Base-by-base conservation (phyloP, 2,113 vertebrate genomes). In the Cariama cristata region DNA sequence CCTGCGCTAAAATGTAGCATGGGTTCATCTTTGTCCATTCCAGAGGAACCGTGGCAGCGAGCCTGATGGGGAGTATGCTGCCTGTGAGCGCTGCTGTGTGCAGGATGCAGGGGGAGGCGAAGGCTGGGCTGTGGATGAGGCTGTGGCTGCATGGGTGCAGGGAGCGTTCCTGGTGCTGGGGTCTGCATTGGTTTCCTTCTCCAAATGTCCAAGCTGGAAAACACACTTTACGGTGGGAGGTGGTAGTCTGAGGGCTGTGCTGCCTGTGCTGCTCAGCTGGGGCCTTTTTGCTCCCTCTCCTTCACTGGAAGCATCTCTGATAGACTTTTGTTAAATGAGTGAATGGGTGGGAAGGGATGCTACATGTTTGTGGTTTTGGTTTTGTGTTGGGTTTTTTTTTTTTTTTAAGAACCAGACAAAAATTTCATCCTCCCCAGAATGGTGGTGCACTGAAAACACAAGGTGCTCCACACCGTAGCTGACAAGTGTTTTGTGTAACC, bases 41-140 rank as follows among this genome's bases (percentile, higher is more conserved):
- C 26, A 20, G 53, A 44, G 52, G 19, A 60, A 16, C 1, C 0
- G 0, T 50, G 32, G 50, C 56, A 73, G 40, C 0, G 7, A 59
- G 27, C 27, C 49, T 17, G 3, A 6, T 18, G 33, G 12, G 20
- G 8, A 75, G 5, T 2, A 7, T 45, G 24, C 58, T 40, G 49
- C 16, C 6, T 58, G 16, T 2, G 16, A 30, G 63, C 80, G 49
- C 38, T 50, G 47, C 52, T 30, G 13, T 17, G 32, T 40, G 44
- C 27, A 47, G 69, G 69, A 7, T 63, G 28, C 4, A 15, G 27
- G 33, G 55, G 44, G 27, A 23, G 47, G 38, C 0, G 1, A 12
- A 63, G 52, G 27, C 76, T 64, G 14, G 16, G 15, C 2, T 12
- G 24, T 47, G 50, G 32, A 8, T 40, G 59, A 53, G 22, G 40